phyloP scores from a whole-genome alignment of 2,888 invertebrate genomes.

The Epistrophella euchroma region DNA sequence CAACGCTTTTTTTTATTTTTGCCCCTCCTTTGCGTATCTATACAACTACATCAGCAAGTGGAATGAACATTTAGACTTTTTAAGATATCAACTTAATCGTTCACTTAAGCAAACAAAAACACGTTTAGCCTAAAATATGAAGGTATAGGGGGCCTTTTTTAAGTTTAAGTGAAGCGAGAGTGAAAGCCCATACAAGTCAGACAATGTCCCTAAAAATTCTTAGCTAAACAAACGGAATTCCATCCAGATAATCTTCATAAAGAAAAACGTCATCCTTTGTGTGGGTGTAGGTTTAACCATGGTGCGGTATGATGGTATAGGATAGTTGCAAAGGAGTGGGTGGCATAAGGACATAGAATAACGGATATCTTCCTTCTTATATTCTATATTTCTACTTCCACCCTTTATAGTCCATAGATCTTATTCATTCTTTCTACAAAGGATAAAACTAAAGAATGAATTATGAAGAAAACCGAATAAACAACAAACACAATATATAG shows the following conservation, averaged over 20 bases:
- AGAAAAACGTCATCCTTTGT: conserved; percentile 26
- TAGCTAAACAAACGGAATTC: conserved; percentile 60
- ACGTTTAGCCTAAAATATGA: conserved; percentile 41
- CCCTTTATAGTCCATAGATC: conserved; percentile 51
- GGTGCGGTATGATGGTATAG: neutral
- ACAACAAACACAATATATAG: conserved; percentile 51
- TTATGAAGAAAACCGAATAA: conserved; percentile 69
- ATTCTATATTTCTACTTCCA: conserved; percentile 13
- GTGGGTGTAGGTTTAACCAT: conserved; percentile 1
- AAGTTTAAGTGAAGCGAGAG: conserved; percentile 11
- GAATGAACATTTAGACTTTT: conserved; percentile 24
- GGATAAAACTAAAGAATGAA: conserved; percentile 65
- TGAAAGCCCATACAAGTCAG: conserved; percentile 1
- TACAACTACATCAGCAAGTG: neutral
- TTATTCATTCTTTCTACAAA: conserved; percentile 58
- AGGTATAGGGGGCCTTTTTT: conserved; percentile 10
- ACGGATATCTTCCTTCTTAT: conserved; percentile 3
- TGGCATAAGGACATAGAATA: conserved; percentile 23
- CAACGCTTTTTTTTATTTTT: neutral
- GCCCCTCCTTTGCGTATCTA: neutral
- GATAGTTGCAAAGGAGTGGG: neutral
- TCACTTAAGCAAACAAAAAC: conserved; percentile 65
- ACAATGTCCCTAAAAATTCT: conserved; percentile 40
- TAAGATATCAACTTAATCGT: conserved; percentile 62
- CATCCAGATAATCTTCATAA: conserved; percentile 37